Conservation (phyloP, 2,113 vertebrate genomes). For the Saccopteryx leptura region DNA sequence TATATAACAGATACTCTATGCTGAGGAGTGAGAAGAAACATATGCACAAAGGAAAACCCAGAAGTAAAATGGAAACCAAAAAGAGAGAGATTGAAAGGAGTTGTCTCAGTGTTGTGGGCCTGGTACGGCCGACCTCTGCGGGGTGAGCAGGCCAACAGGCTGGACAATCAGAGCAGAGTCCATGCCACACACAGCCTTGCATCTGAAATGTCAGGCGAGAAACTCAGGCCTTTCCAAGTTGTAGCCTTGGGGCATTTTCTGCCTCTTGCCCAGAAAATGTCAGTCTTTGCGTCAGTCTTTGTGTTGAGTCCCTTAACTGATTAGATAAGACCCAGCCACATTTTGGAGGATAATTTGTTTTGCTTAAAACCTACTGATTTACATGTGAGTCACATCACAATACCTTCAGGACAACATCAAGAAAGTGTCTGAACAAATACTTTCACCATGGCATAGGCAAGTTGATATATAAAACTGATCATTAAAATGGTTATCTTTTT, state of each 20-base stretch:
- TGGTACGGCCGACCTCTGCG: rapidly evolving
- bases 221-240: not conserved
- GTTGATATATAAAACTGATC: not conserved
- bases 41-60: not conserved
- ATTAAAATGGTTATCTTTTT: not conserved
- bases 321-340: not conserved
- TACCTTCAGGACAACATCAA: not conserved
- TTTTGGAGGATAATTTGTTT: not conserved
- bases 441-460: not conserved
- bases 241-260: not conserved
- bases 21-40: not conserved
- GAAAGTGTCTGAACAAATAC: not conserved
- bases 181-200: not conserved
- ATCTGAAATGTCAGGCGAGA: not conserved
- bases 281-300: not conserved
- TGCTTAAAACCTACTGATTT: not conserved
- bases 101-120: not conserved
- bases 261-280: not conserved
- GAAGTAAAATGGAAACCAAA: not conserved
- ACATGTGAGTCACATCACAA: not conserved
- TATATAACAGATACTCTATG: not conserved
- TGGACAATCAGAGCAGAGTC: not conserved
- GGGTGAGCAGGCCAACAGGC: not conserved
- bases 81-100: not conserved
- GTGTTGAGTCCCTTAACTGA: not conserved